phyloP scores from a whole-genome alignment of 1,140 invertebrate species.

The Potamilus streckersoni region DNA sequence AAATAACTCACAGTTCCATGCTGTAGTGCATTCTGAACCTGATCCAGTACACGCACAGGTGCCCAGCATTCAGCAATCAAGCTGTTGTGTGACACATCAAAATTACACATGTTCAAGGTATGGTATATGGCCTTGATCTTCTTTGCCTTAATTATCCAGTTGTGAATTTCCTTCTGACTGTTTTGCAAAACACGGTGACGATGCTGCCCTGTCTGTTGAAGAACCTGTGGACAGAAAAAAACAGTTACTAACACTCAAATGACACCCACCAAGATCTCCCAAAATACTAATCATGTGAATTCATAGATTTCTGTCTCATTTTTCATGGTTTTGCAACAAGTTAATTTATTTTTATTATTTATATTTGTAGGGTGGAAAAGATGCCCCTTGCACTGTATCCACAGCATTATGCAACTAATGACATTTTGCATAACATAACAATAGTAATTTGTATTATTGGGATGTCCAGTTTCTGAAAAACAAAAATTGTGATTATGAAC shows the following conservation, averaged over 20 bases:
- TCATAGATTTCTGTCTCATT: too few relatives aligned
- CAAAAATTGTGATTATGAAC: too few relatives aligned
- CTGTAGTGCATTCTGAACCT: conserved; percentile 84
- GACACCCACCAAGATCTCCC: too few relatives aligned
- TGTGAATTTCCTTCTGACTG: conserved; percentile 87
- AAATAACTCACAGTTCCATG: conserved; percentile 52
- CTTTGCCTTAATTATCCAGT: conserved; percentile 69
- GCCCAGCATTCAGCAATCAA: conserved; percentile 99
- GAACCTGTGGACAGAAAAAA: conserved; percentile 64
- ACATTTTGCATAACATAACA: too few relatives aligned
- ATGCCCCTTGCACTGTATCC: too few relatives aligned
- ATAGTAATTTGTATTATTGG: too few relatives aligned
- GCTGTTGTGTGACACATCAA: conserved; percentile 84
- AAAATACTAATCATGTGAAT: too few relatives aligned
- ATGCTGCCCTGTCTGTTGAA: conserved; percentile 97
- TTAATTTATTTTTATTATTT: too few relatives aligned
- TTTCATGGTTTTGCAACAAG: too few relatives aligned
- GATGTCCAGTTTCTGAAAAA: too few relatives aligned
- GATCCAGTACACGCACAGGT: conserved; percentile 87
- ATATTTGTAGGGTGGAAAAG: too few relatives aligned
- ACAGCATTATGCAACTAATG: too few relatives aligned
- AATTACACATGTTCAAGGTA: conserved; percentile 80
- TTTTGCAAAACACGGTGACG: conserved; percentile 89
- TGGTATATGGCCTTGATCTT: conserved; percentile 86
- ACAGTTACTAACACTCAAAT: neutral